Evolutionary conservation across 2,888 invertebrate genomes (phyloP).

Genomic region (Limnephilus auricula): DNA sequence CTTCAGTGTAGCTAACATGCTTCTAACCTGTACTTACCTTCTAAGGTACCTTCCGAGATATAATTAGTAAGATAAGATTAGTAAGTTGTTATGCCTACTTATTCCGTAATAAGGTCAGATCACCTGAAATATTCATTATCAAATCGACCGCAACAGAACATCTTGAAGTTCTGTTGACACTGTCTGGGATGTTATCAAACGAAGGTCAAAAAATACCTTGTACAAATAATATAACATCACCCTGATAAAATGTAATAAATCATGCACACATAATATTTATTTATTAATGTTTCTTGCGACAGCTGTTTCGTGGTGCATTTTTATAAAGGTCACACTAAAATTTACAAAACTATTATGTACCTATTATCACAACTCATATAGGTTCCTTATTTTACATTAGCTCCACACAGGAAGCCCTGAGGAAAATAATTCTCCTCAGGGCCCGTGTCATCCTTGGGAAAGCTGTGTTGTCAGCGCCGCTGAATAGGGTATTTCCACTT

Average conservation of each 20-base stretch:
- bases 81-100: background rate
- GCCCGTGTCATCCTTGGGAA: too few species aligned
- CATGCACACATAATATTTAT: background rate
- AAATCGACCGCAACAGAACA: background rate
- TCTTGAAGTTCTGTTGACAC: constrained; percentile 9
- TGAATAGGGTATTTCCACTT: too few species aligned
- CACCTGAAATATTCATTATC: background rate
- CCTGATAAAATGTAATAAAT: background rate
- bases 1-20: too few species aligned
- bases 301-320: background rate
- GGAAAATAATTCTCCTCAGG: too few species aligned
- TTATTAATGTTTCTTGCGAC: background rate
- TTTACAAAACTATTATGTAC: background rate
- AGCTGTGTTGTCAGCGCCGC: too few species aligned
- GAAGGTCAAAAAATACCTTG: background rate
- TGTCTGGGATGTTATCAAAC: background rate
- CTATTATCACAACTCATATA: too few species aligned
- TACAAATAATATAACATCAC: background rate
- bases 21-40: too few species aligned
- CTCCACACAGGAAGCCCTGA: too few species aligned
- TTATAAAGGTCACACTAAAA: background rate
- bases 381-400: too few species aligned
- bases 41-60: background rate
- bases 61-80: background rate
- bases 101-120: background rate